Base-by-base conservation (phyloP, 2,113 vertebrate genomes). In the Xenotilapia flavipinnis region DNA sequence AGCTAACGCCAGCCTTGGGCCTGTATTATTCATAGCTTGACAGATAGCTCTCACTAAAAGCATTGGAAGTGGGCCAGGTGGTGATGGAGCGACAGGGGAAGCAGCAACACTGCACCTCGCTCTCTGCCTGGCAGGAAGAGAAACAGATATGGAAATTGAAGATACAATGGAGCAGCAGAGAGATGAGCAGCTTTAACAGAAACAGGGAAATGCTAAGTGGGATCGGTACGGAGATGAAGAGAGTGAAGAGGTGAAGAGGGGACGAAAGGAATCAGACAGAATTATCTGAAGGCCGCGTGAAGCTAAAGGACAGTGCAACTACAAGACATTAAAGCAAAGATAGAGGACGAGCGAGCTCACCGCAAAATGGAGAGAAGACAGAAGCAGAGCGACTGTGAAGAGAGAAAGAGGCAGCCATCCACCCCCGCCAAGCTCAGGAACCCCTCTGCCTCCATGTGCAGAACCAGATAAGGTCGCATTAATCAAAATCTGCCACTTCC, bases 1-100 rank as follows among this genome's bases (percentile, higher is more conserved):
- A 93, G 94, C 94, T 95, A 95, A 89, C 96, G 94, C 94, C 97
- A 98, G 98, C 98, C 98, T 97, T 94, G 94, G 97, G 98, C 97
- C 97, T 98, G 97, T 97, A 98, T 99, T 98, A 99, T 99, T 98
- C 98, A 99, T 99, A 97, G 96, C 97, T 97, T 98, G 97, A 98
- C 98, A 98, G 98, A 97, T 98, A 98, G 97, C 97, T 96, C 98
- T 97, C 97, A 97, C 97, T 98, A 97, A 98, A 98, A 98, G 98
- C 97, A 95, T 97, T 99, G 98, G 98, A 98, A 97, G 91, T 86
- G 94, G 95, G 98, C 98, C 99, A 99, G 96, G 96, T 95, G 94
- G 97, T 96, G 94, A 97, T 97, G 96, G 95, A 95, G 96, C 95
- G 97, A 97, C 95, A 96, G 97, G 89, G 92, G 95, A 86, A 96